phyloP scores from a whole-genome alignment of 2,888 invertebrate species.

The Boloria selene region DNA sequence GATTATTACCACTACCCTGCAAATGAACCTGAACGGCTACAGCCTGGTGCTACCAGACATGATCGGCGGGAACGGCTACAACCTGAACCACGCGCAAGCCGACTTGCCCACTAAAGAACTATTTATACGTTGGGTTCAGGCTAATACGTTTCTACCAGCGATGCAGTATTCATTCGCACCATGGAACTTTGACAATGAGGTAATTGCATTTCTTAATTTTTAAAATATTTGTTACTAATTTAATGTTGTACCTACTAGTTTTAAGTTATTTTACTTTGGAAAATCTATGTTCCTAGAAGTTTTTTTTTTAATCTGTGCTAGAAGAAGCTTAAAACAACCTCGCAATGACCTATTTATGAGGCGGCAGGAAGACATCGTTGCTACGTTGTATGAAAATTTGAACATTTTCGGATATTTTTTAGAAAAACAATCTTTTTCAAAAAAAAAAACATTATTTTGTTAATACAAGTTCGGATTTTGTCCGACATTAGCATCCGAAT shows the following conservation, averaged over 20 bases:
- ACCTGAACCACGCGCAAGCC: conserved; percentile 68
- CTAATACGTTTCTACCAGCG: conserved; percentile 88
- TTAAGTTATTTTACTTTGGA: not conserved
- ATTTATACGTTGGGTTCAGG: conserved; percentile 90
- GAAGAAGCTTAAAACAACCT: no score
- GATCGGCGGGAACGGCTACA: conserved; percentile 87
- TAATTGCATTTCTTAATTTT: conserved; percentile 34
- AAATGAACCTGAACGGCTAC: conserved; percentile 85
- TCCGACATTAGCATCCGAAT: no score
- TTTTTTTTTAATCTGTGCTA: no score
- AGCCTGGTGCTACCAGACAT: conserved; percentile 90
- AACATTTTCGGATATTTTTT: no score
- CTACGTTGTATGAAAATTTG: no score
- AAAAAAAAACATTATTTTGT: no score
- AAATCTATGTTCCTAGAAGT: no score
- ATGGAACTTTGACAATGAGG: conserved; percentile 88
- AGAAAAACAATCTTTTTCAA: no score
- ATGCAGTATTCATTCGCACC: conserved; percentile 91
- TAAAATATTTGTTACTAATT: not conserved
- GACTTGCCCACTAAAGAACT: conserved; percentile 83
- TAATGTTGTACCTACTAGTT: not conserved
- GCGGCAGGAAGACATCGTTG: no score
- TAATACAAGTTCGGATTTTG: no score
- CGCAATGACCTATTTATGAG: no score
- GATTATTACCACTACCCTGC: conserved; percentile 87